Percentiles rank a stretch among this genome's conserved stretches.
Conservation (phyloP, 1,140 invertebrate genomes). For the Apis cerana region DNA sequence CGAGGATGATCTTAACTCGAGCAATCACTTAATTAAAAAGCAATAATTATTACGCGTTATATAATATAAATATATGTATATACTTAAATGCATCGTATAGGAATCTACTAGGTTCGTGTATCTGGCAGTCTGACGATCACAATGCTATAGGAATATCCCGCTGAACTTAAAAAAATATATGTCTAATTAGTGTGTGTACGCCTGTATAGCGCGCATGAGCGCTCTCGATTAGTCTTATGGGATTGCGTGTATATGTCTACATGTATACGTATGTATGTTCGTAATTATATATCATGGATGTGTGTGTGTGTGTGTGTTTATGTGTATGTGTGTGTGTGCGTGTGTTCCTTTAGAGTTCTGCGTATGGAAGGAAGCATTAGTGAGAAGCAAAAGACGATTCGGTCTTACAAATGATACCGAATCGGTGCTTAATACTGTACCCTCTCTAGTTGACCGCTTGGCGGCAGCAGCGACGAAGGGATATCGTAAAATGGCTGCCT, state of each 20-base stretch:
- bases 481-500: constrained; percentile 63
- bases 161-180: constrained; percentile 43
- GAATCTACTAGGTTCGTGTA: constrained; percentile 71
- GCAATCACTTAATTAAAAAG: constrained; percentile 61
- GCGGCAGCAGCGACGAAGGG: constrained; percentile 36
- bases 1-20: constrained; percentile 54
- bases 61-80: constrained; percentile 70
- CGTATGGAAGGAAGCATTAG: constrained; percentile 48
- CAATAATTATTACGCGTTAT: constrained; percentile 62
- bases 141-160: constrained; percentile 66
- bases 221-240: background rate
- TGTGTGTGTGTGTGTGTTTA: background rate
- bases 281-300: too few species aligned
- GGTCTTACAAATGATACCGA: constrained; percentile 17
- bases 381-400: constrained; percentile 54
- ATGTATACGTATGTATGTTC: background rate
- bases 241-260: background rate
- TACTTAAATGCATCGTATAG: constrained; percentile 76
- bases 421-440: constrained; percentile 59
- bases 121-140: constrained; percentile 74
- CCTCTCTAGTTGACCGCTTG: constrained; percentile 28
- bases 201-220: background rate
- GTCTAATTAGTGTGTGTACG: background rate
- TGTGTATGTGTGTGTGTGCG: background rate
- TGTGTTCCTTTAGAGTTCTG: constrained; percentile 22